phyloP scores from a whole-genome alignment of 2,888 invertebrate genomes.

The Apamea crenata region DNA sequence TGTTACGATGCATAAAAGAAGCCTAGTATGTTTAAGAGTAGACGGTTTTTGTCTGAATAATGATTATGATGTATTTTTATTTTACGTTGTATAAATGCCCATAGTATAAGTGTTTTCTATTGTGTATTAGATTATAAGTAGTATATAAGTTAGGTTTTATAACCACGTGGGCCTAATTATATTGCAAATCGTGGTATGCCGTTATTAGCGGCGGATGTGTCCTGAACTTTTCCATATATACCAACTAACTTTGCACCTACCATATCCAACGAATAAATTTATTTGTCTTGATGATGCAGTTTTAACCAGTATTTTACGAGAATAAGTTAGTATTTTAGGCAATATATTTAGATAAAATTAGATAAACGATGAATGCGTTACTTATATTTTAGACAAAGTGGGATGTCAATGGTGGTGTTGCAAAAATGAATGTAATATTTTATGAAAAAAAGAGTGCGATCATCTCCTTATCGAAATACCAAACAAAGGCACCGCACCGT shows the following conservation, averaged over 20 bases:
- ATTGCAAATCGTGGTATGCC: too few relatives aligned
- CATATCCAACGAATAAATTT: too few relatives aligned
- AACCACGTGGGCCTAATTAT: too few relatives aligned
- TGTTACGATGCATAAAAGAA: neutral
- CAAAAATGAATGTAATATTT: neutral
- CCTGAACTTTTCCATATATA: too few relatives aligned
- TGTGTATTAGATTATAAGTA: too few relatives aligned
- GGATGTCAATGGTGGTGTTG: neutral
- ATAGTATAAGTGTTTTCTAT: too few relatives aligned
- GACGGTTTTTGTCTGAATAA: neutral
- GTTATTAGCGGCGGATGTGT: too few relatives aligned
- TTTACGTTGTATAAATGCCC: too few relatives aligned
- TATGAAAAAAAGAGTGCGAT: neutral
- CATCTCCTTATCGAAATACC: neutral
- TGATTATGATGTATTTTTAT: too few relatives aligned
- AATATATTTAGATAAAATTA: neutral
- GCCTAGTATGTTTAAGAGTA: neutral
- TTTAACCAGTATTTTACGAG: neutral
- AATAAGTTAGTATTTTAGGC: neutral
- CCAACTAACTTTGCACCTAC: too few relatives aligned
- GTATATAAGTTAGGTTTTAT: too few relatives aligned
- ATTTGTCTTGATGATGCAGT: too few relatives aligned
- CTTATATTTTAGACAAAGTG: neutral
- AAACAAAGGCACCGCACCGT: neutral
- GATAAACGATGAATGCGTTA: neutral